Base-by-base conservation (phyloP, 2,888 invertebrate species). In the Cantharis nigra region DNA sequence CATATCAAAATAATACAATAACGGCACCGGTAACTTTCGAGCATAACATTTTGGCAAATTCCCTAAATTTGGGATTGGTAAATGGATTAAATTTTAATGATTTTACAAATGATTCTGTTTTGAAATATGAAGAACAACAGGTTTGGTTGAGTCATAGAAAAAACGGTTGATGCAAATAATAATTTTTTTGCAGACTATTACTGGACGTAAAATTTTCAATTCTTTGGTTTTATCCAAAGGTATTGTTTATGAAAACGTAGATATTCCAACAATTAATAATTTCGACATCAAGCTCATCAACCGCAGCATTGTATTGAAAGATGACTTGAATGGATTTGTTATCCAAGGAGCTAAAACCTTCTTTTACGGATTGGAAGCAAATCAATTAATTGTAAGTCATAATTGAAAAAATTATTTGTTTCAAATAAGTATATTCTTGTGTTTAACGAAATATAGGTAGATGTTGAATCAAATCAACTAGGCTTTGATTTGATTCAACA, bases 331-430 rank as follows among this genome's bases (percentile, higher is more conserved):
- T 64, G 77, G 81, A 23, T 74, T 71, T 16, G 67, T 79, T 3
- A 85, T 87, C 63, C 83, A 70, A 70, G 87, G 87, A n/a, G 80
- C 76, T 18, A 87, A 87, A 77, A 82, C 81, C 3, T 87, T 87
- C 78, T 85, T 82, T 76, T 82, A 80, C 14, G 87, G 87, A n/a
- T 76, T 87, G 4, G 82, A 87, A 83, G 81, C 85, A 5, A 78
- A 85, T 18, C 80, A 70, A 75, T 77, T 87, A 49, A 73, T 83
- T 13, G 86, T 86, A 81, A 80, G 83, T 26, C 2, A 26, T 0
- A 9, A 1, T 26, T 1, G 1, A 5, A 23, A 23, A 4, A 5
- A 3, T 23, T 23, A 23, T 23, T 23, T 23, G 23, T 23, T 23
- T 23, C 23, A 23, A 23, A 23, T 23, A 23, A 23, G 3, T 23